These are phyloP conservation scores for Tenodera sinensis DNA, from an alignment of 2,888 invertebrate genomes.

Conservation along the genomic window DNA sequence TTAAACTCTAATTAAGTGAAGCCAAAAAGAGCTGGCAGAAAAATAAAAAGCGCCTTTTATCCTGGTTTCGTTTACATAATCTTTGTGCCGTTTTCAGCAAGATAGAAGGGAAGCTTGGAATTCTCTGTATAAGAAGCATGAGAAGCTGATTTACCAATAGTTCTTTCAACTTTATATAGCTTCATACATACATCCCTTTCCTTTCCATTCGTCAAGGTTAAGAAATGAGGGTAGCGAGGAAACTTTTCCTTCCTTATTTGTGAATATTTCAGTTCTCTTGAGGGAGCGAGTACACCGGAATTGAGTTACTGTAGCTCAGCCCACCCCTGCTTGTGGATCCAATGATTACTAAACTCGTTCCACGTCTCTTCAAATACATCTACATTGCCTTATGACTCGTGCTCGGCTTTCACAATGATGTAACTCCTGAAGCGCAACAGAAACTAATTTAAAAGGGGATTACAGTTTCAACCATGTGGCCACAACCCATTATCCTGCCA, in stretches of 20 bases:
- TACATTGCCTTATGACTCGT: neutral
- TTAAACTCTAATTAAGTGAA: too few relatives aligned
- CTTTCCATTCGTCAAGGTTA: neutral
- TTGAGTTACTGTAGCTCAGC: neutral
- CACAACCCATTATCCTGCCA: neutral
- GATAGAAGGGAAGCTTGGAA: neutral
- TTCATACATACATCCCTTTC: neutral
- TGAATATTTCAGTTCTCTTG: neutral
- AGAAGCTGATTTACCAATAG: neutral
- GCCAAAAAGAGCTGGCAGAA: too few relatives aligned
- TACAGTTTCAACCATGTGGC: neutral
- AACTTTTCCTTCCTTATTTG: neutral
- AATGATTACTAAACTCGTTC: neutral
- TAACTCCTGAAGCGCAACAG: neutral
- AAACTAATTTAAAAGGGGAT: neutral
- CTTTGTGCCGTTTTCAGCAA: neutral
- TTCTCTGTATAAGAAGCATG: neutral
- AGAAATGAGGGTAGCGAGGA: neutral
- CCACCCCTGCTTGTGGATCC: neutral
- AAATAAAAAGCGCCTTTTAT: neutral
- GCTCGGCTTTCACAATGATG: neutral
- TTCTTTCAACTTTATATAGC: neutral
- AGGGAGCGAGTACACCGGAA: neutral
- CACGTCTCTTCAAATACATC: neutral
- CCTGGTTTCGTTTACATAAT: neutral